phyloP scores from a whole-genome alignment of 2,888 invertebrate genomes.

The Perizoma affinitatum region DNA sequence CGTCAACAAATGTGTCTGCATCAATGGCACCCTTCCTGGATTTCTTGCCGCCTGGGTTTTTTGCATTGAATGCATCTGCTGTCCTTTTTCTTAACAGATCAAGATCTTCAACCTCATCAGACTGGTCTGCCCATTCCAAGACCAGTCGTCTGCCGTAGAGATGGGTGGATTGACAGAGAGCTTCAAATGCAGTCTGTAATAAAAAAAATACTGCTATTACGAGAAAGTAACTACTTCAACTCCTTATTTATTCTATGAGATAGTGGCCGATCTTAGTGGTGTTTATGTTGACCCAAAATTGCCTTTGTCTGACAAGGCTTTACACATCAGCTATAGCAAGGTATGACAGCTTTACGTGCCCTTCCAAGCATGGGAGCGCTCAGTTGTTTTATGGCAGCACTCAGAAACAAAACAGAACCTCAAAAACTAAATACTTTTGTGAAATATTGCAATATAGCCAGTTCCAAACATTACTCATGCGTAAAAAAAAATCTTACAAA shows the following conservation, averaged over 20 bases:
- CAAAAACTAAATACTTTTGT: neutral
- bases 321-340: too few relatives aligned
- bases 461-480: too few relatives aligned
- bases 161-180: constrained; percentile 97
- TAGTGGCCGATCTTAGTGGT: too few relatives aligned
- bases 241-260: too few relatives aligned
- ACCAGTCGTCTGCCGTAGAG: constrained; percentile 97
- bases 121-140: constrained; percentile 96
- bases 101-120: constrained; percentile 87
- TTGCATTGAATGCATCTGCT: constrained; percentile 83
- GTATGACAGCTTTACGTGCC: too few relatives aligned
- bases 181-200: constrained; percentile 93
- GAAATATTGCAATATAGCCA: neutral
- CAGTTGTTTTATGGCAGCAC: too few relatives aligned
- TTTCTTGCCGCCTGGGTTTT: constrained; percentile 73
- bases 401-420: too few relatives aligned
- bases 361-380: too few relatives aligned
- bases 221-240: neutral
- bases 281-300: too few relatives aligned
- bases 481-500: too few relatives aligned
- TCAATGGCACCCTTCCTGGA: constrained; percentile 76
- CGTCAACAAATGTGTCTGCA: constrained; percentile 72
- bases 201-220: constrained; percentile 10
- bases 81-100: constrained; percentile 93
- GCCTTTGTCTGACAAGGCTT: too few relatives aligned